Conservation (phyloP, 2,113 vertebrate species). For the Cynopterus brachyotis region DNA sequence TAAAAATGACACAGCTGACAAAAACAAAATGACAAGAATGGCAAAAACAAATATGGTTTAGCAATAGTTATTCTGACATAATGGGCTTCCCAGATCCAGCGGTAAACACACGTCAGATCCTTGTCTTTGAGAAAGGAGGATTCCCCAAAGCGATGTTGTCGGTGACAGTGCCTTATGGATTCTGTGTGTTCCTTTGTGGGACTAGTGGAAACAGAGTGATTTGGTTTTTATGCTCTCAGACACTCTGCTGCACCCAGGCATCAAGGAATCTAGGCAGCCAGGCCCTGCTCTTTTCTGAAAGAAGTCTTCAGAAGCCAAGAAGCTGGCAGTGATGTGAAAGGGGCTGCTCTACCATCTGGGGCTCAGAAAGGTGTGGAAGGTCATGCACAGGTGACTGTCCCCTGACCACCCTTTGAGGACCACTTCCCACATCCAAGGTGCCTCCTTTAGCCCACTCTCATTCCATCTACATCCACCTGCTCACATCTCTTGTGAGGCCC, state of each 20-base stretch:
- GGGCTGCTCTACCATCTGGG: not conserved
- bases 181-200: accelerated
- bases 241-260: not conserved
- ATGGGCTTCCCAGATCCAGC: not conserved
- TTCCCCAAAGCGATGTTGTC: not conserved
- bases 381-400: not conserved
- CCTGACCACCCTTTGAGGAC: not conserved
- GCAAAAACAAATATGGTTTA: not conserved
- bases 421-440: not conserved
- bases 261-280: no score
- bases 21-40: accelerated
- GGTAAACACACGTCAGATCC: conserved; percentile 35
- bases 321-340: not conserved
- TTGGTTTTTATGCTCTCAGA: not conserved
- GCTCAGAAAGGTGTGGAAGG: not conserved
- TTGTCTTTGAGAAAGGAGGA: conserved; percentile 55
- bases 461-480: not conserved
- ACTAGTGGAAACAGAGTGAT: not conserved
- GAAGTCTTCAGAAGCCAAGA: not conserved
- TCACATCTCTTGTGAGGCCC: not conserved
- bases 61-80: not conserved
- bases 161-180: not conserved
- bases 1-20: accelerated
- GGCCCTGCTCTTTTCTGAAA: not conserved
- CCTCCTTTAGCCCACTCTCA: not conserved